Conservation (phyloP, 37 sponge, comb jelly and placozoan species). For the Spongia lamella region DNA sequence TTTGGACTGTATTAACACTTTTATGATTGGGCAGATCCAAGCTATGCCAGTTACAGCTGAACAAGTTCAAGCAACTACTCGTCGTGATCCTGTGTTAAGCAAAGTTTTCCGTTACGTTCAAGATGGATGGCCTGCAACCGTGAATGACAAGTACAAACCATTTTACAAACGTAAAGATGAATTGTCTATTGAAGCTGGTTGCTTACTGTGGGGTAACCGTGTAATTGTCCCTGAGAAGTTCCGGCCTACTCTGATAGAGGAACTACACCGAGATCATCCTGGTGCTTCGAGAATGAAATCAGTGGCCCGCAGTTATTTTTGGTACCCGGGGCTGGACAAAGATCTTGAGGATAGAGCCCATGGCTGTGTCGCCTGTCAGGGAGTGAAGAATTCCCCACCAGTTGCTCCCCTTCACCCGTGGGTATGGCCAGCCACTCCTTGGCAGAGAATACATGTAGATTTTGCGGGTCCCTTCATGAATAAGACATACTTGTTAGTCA, state of each 20-base stretch:
- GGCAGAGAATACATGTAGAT: not conserved
- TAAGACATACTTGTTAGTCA: not conserved
- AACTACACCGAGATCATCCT: not conserved
- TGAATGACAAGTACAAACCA: too few species aligned
- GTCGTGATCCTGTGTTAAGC: too few species aligned
- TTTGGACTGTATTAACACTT: too few species aligned
- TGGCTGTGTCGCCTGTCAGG: not conserved
- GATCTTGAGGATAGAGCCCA: not conserved
- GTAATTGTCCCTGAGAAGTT: too few species aligned
- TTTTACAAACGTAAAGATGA: too few species aligned
- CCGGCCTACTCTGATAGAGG: not conserved
- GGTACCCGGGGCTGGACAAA: not conserved
- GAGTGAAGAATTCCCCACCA: not conserved
- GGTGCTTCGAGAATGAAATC: not conserved
- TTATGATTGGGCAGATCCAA: too few species aligned
- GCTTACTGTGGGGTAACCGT: too few species aligned
- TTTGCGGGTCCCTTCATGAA: not conserved
- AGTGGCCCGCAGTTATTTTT: slow-evolving; percentile 7
- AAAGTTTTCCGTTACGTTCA: too few species aligned
- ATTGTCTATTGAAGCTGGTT: too few species aligned
- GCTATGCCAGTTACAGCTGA: too few species aligned
- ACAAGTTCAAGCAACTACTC: too few species aligned
- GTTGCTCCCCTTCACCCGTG: not conserved
- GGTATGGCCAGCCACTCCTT: not conserved
- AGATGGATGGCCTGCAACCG: too few species aligned